Base-by-base conservation (phyloP, 2,888 invertebrate species). In the Toxonevra muliebris region DNA sequence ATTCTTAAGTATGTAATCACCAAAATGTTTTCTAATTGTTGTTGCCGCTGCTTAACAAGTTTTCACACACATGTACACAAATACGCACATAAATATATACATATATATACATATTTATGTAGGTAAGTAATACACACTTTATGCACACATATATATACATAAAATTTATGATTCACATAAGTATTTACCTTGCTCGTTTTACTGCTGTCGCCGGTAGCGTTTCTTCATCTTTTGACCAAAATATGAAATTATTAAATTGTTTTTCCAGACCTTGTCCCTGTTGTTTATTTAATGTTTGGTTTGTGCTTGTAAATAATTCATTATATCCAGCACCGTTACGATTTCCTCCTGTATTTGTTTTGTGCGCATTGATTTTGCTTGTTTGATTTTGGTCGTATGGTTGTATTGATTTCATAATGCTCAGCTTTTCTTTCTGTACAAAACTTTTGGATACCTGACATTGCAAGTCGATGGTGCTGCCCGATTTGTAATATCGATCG, bases 401-500 rank as follows among this genome's bases (percentile, higher is more conserved):
- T 53, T 75, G 77, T 11, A 75, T 72, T 11, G 80, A 75, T 65
- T 80, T 80, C 19, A 79, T 67, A 63, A 81, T 80, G 69, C 72
- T 79, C 61, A 75, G 62, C 30, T 75, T 77, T 66, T 81, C 81
- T 65, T 80, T 81, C 20, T 84, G 83, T 69, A 86, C 83, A 68
- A 84, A 86, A 70, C 86, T 85, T 58, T 86, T 82, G 15, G 86
- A 85, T 53, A 87, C 86, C 76, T 87, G 84, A 73, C 91, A 91
- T 43, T 89, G 88, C 71, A 92, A 86, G 82, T 91, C 91, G 75
- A 92, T 91, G 66, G 90, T 88, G 82, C 91, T 92, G 75, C 92
- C 92, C 42, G 90, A 89, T 86, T 92, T 91, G 84, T 91, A 91
- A 82, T 91, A 91, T 76, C 90, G 88, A 83, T 91, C 91, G 76